Evolutionary conservation across 2,113 vertebrate genomes (phyloP).

Genomic region (Anolis sagrei): DNA sequence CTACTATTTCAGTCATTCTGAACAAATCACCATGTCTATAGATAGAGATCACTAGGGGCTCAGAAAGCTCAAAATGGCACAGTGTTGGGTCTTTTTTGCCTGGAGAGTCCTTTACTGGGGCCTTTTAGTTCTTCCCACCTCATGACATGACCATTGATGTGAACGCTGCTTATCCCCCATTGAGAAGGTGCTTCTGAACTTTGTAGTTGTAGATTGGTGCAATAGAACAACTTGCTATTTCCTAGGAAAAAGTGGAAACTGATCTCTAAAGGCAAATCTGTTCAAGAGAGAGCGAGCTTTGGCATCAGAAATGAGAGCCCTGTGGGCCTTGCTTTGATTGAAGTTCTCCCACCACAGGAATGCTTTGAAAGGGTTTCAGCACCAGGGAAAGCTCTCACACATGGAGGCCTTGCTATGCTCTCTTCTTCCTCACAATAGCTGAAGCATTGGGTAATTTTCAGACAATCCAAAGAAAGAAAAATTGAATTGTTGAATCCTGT

Average conservation of each 20-base stretch:
- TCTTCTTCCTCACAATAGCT: neutral
- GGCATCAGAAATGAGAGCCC: neutral
- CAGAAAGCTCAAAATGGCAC: neutral
- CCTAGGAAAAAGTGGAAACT: neutral
- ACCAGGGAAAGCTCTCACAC: neutral
- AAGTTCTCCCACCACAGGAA: accelerated
- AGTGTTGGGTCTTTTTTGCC: neutral
- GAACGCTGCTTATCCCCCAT: neutral
- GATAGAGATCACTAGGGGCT: constrained; percentile 7
- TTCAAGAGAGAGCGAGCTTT: neutral
- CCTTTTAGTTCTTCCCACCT: neutral
- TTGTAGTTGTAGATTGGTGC: neutral
- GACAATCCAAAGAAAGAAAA: neutral
- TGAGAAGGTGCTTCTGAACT: neutral
- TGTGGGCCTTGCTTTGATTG: neutral
- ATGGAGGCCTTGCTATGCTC: neutral
- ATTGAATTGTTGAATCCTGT: neutral
- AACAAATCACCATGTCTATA: neutral
- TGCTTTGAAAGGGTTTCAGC: neutral
- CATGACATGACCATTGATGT: neutral
- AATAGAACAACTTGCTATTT: neutral
- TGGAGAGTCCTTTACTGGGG: neutral
- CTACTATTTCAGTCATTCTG: neutral
- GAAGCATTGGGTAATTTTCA: neutral
- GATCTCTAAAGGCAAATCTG: constrained; percentile 1